Evolutionary conservation across 1,140 invertebrate genomes (phyloP).

Genomic region (Phenacoccus solenopsis): DNA sequence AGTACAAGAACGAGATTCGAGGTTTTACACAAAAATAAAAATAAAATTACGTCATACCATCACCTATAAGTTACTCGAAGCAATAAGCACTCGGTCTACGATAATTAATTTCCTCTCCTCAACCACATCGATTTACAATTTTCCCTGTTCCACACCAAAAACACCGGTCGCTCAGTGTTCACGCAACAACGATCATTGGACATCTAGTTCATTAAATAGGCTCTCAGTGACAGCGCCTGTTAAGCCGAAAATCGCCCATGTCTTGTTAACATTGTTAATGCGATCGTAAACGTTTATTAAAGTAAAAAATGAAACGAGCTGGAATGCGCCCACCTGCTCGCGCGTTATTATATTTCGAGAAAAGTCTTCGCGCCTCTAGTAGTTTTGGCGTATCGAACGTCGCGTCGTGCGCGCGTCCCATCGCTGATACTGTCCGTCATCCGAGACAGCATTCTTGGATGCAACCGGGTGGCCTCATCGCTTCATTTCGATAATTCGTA

Average conservation of each 20-base stretch:
- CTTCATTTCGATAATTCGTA: background rate
- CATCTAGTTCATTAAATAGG: background rate
- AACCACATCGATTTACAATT: no score
- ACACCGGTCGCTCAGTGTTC: background rate
- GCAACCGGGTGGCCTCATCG: background rate
- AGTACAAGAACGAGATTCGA: no score
- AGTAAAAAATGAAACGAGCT: background rate
- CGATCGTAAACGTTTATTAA: background rate
- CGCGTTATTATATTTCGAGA: background rate
- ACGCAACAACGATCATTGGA: background rate
- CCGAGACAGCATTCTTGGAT: background rate
- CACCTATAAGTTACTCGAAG: no score
- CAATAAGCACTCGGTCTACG: no score
- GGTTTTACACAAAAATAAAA: no score
- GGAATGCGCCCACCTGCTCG: background rate
- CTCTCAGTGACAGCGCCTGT: background rate
- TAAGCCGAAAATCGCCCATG: background rate
- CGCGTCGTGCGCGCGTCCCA: background rate
- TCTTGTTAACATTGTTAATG: background rate
- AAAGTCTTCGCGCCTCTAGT: background rate
- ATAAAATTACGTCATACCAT: no score
- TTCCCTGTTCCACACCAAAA: background rate
- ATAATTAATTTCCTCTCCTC: no score
- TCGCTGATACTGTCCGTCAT: background rate
- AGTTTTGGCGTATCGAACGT: no score